Conservation (phyloP, 1,140 invertebrate genomes). For the Magallana gigas region DNA sequence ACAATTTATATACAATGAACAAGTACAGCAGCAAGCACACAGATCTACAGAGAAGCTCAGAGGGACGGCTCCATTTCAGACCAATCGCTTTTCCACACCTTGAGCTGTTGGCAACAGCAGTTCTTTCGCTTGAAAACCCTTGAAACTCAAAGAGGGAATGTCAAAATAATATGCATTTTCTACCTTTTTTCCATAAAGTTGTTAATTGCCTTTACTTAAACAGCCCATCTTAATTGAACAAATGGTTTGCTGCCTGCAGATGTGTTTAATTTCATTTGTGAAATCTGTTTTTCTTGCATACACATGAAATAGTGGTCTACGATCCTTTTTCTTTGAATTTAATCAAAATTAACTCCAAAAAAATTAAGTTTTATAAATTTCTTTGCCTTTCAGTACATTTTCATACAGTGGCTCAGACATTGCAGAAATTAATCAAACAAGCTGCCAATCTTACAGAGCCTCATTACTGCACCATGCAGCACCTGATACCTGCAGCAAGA, state of each 20-base stretch:
- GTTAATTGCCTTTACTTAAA: not conserved
- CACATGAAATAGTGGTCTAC: no score
- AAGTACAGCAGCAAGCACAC: not conserved
- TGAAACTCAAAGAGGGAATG: not conserved
- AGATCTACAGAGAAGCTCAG: not conserved
- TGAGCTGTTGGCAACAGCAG: slow-evolving; percentile 12
- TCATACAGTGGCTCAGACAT: not conserved
- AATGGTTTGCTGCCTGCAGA: not conserved
- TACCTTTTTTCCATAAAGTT: not conserved
- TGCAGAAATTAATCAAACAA: not conserved
- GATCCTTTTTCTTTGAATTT: no score
- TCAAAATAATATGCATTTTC: not conserved
- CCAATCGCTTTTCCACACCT: slow-evolving; percentile 2
- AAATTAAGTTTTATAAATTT: no score
- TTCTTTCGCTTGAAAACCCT: not conserved
- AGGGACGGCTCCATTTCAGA: not conserved
- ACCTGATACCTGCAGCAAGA: not conserved
- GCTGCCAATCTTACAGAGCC: not conserved
- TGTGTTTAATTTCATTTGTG: not conserved
- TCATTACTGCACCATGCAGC: not conserved
- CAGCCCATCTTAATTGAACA: not conserved
- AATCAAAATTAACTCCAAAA: no score
- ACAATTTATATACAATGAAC: slow-evolving; percentile 9
- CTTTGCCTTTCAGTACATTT: not conserved
- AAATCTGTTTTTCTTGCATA: no score